Base-by-base conservation (phyloP, 2,797 vertebrate species). In the Hydrophis major region DNA sequence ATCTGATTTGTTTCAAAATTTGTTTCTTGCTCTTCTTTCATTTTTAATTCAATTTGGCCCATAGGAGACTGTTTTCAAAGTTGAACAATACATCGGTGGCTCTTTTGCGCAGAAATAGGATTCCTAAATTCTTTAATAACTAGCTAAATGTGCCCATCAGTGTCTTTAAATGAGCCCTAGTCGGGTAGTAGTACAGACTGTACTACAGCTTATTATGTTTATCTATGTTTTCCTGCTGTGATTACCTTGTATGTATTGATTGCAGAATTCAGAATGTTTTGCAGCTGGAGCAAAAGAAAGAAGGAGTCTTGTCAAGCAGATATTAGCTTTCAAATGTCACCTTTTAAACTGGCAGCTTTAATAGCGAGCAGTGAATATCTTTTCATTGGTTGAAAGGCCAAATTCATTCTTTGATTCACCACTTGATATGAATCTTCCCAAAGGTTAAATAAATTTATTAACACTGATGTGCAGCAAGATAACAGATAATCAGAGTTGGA, bases 391-490 rank as follows among this genome's bases (percentile, higher is more conserved):
- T 93, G 69, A 13, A 90, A 94, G 91, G 37, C 92, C 7, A 89
- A 61, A 47, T 59, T 89, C 59, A 69, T 69, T 89, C 59, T 69
- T 69, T 93, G 78, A 93, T 69, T 78, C 59, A 89, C 53, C 53
- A 59, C 60, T 93, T 89, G 90, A 78, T 83, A 89, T 93, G 92
- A 95, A 69, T 90, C 47, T 94, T 86, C 28, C 87, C 93, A 92
- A 88, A 95, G n/a, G 94, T 92, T 92, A 94, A 93, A 86, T 91
- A 91, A 12, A 92, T 27, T 93, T 93, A 92, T 50, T 93, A 89
- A 91, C 86, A 95, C 90, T 93, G 86, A 94, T 91, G 56, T 66
- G 2, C 78, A 92, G 93, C 0, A 2, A 95, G 60, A 93, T 50
- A 50, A 50, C 50, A 50, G 50, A 50, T 50, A 50, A 50, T 50